Evolutionary conservation across 2,888 invertebrate genomes (phyloP).

Genomic region (Phasia obesa): DNA sequence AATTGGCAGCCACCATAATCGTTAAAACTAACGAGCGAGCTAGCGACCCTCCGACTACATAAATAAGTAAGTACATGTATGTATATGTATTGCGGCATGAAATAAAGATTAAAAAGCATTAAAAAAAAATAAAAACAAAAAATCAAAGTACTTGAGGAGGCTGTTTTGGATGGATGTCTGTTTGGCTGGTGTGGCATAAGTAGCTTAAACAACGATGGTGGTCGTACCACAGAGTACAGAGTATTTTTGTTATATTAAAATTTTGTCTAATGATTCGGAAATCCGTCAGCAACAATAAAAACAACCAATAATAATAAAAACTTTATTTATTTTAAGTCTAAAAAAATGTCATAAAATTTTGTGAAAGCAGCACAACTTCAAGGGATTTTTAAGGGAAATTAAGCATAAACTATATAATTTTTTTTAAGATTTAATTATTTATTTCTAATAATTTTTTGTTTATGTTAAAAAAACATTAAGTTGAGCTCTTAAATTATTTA

Average conservation of each 20-base stretch:
- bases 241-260: constrained; percentile 73
- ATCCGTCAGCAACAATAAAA: constrained; percentile 80
- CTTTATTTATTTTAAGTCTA: constrained; percentile 32
- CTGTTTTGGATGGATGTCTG: constrained; percentile 73
- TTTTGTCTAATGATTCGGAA: constrained; percentile 82
- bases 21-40: constrained; percentile 17
- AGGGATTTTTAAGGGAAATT: neutral
- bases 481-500: neutral
- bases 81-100: neutral
- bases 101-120: constrained; percentile 21
- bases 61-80: too few relatives aligned
- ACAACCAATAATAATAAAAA: constrained; percentile 46
- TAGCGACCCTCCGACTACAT: neutral
- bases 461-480: neutral
- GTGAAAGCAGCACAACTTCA: neutral
- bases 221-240: constrained; percentile 72
- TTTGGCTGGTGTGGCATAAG: constrained; percentile 75
- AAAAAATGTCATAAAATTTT: constrained; percentile 6
- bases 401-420: neutral
- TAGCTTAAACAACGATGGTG: constrained; percentile 80
- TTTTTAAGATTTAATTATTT: neutral
- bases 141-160: constrained; percentile 62
- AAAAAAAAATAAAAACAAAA: constrained; percentile 28
- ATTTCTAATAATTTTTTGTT: neutral
- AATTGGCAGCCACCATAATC: constrained; percentile 27